Conservation (phyloP, 2,797 vertebrate species). For the Sebastes matsubarae region DNA sequence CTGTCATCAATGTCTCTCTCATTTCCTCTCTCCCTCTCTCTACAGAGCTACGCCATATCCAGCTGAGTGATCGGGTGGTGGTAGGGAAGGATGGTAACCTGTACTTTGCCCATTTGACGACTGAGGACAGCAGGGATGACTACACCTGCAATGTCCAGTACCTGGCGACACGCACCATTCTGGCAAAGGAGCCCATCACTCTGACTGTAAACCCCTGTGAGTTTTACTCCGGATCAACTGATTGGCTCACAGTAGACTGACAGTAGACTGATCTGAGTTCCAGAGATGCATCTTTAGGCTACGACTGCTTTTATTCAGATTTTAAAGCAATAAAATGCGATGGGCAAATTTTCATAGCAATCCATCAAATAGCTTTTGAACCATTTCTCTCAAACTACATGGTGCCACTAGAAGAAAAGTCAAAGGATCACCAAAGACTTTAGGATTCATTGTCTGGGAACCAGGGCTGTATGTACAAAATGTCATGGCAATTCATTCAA, state of each 20-base stretch:
- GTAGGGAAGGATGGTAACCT: conserved; percentile 91
- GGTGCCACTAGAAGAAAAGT: not conserved
- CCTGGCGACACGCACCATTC: conserved; percentile 87
- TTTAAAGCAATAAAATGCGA: not conserved
- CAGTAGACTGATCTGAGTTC: not conserved
- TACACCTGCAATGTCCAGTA: conserved; percentile 94
- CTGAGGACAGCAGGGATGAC: conserved; percentile 85
- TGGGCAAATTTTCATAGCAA: not conserved
- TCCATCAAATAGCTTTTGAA: not conserved
- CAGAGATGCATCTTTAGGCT: not conserved
- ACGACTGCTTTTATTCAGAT: not conserved
- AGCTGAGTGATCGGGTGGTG: conserved; percentile 87
- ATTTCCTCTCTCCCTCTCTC: conserved; percentile 1
- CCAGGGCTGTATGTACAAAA: not conserved
- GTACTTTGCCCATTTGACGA: conserved; percentile 89
- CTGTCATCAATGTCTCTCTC: not conserved
- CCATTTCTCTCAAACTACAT: not conserved
- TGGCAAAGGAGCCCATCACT: conserved; percentile 89
- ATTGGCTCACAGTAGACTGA: not conserved
- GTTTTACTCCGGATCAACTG: conserved; percentile 55
- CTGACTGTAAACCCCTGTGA: conserved; percentile 87
- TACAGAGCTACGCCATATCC: conserved; percentile 85
- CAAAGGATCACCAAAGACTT: not conserved
- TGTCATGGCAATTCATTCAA: not conserved
- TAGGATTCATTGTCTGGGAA: not conserved